A percentile compares a stretch with the other conserved stretches of the same genome.
Evolutionary conservation across 2,113 vertebrate genomes (phyloP).

Genomic region (Eonycteris spelaea): DNA sequence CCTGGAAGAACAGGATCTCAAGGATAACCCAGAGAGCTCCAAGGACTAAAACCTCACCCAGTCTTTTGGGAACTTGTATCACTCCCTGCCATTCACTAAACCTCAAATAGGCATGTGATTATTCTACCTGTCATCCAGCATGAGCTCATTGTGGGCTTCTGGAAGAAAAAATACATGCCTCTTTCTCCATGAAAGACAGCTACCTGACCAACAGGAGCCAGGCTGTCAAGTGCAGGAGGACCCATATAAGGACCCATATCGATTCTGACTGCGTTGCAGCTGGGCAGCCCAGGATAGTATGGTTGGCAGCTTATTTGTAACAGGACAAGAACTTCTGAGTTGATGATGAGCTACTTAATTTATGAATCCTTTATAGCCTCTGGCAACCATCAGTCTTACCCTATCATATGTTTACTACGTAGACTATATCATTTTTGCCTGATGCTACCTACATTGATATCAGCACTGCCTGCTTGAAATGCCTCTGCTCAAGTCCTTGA

Average conservation of each 20-base stretch:
- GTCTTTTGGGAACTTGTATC: background rate
- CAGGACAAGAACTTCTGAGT: background rate
- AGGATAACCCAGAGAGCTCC: background rate
- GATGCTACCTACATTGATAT: background rate
- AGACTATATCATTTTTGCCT: background rate
- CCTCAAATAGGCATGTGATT: background rate
- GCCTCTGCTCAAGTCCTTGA: background rate
- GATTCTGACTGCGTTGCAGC: background rate
- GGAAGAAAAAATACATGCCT: background rate
- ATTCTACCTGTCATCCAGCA: rapidly evolving
- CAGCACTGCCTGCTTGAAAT: background rate
- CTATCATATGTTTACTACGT: background rate
- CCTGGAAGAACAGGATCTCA: background rate
- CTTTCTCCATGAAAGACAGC: background rate
- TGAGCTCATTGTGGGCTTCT: background rate
- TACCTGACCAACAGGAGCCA: background rate
- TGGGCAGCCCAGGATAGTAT: background rate
- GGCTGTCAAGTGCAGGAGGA: background rate
- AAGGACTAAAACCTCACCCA: background rate
- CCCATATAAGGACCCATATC: background rate
- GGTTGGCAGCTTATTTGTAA: background rate
- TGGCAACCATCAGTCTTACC: background rate
- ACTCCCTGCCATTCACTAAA: background rate
- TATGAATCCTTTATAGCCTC: background rate
- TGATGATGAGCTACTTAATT: background rate